Evolutionary conservation across 2,113 vertebrate genomes (phyloP).

Genomic region (Willisornis vidua): DNA sequence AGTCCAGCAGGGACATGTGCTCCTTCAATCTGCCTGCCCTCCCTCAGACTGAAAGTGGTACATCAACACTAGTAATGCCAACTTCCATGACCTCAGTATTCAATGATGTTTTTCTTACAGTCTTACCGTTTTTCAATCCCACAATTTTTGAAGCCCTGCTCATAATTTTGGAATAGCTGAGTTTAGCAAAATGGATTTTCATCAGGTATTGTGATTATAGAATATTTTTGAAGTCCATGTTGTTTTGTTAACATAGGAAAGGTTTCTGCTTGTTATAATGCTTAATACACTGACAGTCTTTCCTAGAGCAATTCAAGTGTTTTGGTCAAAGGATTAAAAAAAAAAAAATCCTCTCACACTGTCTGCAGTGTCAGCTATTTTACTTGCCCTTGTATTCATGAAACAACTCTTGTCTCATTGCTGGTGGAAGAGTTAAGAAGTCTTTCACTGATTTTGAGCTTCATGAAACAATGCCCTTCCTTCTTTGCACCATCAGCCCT

Average conservation of each 20-base stretch:
- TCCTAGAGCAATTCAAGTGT: neutral
- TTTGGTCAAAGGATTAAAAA: neutral
- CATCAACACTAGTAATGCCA: neutral
- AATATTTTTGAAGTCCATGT: neutral
- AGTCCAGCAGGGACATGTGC: neutral
- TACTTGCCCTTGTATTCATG: neutral
- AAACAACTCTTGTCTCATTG: neutral
- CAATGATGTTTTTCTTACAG: conserved; percentile 13
- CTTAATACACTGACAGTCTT: neutral
- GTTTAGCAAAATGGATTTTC: neutral
- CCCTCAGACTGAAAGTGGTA: neutral
- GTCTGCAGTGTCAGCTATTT: neutral
- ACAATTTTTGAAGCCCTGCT: neutral
- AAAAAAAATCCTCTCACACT: neutral
- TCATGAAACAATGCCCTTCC: neutral
- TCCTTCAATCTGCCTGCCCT: neutral
- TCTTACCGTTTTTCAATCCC: neutral
- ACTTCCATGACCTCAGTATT: conserved; percentile 26
- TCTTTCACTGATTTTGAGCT: neutral
- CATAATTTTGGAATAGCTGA: conserved; percentile 7
- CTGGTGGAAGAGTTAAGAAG: neutral
- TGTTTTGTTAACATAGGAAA: neutral
- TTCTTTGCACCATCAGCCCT: neutral
- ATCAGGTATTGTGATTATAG: neutral
- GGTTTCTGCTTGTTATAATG: neutral